These are phyloP conservation scores for Campoletis raptor DNA, from an alignment of 2,888 invertebrate species.

Conservation along the genomic window DNA sequence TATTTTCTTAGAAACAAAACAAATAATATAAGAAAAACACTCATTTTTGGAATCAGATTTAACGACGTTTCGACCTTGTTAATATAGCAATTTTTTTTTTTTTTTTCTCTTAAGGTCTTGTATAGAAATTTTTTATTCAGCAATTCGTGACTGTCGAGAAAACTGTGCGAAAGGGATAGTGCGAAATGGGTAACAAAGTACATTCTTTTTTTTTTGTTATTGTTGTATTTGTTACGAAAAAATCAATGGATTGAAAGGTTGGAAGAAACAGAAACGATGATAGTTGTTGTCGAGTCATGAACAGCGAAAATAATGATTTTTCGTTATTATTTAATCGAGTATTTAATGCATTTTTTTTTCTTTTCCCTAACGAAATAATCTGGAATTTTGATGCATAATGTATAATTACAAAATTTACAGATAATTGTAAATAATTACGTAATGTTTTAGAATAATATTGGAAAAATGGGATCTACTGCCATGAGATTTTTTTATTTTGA, in stretches of 20 bases:
- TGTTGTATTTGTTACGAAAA: not conserved
- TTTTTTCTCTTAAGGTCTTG: not conserved
- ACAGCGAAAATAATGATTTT: not conserved
- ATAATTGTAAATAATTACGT: not conserved
- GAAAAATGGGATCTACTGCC: constrained; percentile 10
- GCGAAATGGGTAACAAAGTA: constrained; percentile 13
- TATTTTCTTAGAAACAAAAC: constrained; percentile 14
- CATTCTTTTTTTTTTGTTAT: not conserved
- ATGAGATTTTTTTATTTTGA: not conserved
- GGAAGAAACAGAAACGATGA: not conserved
- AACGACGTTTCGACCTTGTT: not conserved
- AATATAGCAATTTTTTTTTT: constrained; percentile 12
- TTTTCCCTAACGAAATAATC: not conserved
- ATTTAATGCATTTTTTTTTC: not conserved
- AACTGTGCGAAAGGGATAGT: constrained; percentile 27
- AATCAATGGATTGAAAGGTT: not conserved
- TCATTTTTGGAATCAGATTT: not conserved
- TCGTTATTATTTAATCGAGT: not conserved
- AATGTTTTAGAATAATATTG: not conserved
- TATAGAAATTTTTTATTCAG: constrained; percentile 32
- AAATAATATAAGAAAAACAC: not conserved
- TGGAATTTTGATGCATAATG: not conserved
- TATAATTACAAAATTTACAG: not conserved
- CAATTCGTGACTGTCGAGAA: not conserved
- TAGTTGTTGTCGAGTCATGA: not conserved